Evolutionary conservation across 2,888 invertebrate species (phyloP), one percentile per base, ranked within the genome.

Genomic region (Drosophila paramelanica): DNA sequence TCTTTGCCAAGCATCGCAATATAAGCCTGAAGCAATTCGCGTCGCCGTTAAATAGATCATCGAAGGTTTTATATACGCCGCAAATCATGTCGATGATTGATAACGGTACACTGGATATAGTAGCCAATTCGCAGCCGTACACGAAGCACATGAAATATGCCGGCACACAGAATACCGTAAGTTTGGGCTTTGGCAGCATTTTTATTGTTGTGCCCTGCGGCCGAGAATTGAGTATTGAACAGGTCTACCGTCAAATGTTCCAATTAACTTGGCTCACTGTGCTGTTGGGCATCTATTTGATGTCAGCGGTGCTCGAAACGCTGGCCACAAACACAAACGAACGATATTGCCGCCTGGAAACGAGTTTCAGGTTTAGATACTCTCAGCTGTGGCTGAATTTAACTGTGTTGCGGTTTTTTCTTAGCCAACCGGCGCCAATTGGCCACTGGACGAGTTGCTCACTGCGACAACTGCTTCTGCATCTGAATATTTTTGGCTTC

Each of bases 171-270:
- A 7, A 5, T 1, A 7, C 67, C 0, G 36, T n/a, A 0, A 1
- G 5, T 1, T 0, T 71, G 6, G 60, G 39, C 2, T 6, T 69
- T 0, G 0, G 13, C 1, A 51, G 41, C 25, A 0, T 85, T 0
- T 33, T 70, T 5, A 8, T 88, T 6, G 17, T 68, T 10, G 83
- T 73, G 8, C 88, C 83, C 0, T 83, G 82, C 25, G 68, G 58
- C 7, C 10, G 3, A 0, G 45, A 62, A n/a, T 3, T 80, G 10
- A 47, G 17, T 20, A 50, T 77, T 0, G 13, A 11, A 0, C 46
- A 66, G 11, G 27, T 74, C 1, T 51, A 64, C 14, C 2, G 5
- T 8, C 5, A 3, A 0, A 47, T 73, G 8, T 49, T 79, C 0
- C n/a, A 42, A 0, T 6, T 11, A 0, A 3, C 10, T 4, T 27